Evolutionary conservation across 2,113 vertebrate genomes (phyloP).

Genomic region (Leucoraja erinaceus): DNA sequence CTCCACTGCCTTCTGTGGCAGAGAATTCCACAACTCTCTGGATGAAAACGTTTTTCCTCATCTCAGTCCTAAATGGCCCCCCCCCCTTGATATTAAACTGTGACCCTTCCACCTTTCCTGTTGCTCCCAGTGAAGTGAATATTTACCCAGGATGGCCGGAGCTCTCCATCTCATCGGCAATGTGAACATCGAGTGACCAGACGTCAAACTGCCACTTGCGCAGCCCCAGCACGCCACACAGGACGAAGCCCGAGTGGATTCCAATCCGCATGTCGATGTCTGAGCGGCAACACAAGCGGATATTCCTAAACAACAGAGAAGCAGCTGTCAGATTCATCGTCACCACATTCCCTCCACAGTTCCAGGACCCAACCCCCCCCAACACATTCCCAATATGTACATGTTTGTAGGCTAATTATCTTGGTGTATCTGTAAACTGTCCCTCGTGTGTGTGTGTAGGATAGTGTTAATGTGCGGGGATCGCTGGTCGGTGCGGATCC

Average conservation of each 20-base stretch:
- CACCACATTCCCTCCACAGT: background rate
- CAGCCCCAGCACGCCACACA: conserved; percentile 63
- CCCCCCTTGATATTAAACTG: too few relatives aligned
- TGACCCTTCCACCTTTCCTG: background rate
- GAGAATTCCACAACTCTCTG: too few relatives aligned
- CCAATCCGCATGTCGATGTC: conserved; percentile 64
- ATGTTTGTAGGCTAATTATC: too few relatives aligned
- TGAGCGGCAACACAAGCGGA: conserved; percentile 52
- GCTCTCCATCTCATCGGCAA: conserved; percentile 63
- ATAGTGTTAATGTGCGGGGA: too few relatives aligned
- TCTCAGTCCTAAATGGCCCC: too few relatives aligned
- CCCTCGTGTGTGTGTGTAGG: too few relatives aligned
- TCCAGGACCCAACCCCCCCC: too few relatives aligned
- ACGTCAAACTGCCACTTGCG: conserved; percentile 71
- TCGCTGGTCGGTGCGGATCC: too few relatives aligned
- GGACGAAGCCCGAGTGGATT: conserved; percentile 63
- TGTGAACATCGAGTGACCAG: conserved; percentile 63
- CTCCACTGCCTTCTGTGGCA: too few relatives aligned
- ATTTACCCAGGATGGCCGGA: conserved; percentile 62
- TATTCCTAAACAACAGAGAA: conserved; percentile 44
- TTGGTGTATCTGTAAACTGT: too few relatives aligned
- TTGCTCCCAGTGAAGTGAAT: background rate
- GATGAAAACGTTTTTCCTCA: too few relatives aligned
- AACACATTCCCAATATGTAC: too few relatives aligned
- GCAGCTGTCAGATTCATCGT: background rate